Conservation (phyloP, 1,140 invertebrate genomes). For the Samia ricini region DNA sequence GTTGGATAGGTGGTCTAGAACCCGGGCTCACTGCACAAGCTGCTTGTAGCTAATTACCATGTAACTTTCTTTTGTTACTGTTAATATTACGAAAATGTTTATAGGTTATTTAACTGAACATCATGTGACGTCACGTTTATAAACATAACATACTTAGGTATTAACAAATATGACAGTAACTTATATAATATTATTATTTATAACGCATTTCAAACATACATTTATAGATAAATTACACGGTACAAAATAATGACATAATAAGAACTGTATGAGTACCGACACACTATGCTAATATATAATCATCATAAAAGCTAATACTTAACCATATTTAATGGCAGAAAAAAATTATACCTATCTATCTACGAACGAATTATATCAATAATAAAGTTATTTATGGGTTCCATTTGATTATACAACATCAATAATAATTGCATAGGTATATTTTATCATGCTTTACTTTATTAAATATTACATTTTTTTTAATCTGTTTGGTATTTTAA, state of each 20-base stretch:
- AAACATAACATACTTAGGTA: too few species aligned
- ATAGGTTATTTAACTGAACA: too few species aligned
- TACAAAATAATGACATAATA: slow-evolving; percentile 3
- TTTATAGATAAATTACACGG: background rate
- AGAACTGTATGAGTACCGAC: background rate
- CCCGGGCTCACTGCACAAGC: too few species aligned
- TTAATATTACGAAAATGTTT: too few species aligned
- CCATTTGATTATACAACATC: slow-evolving; percentile 39
- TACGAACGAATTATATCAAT: slow-evolving; percentile 55
- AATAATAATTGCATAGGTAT: slow-evolving; percentile 40
- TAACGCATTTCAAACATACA: too few species aligned
- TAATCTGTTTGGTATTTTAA: slow-evolving; percentile 17
- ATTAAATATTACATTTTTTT: slow-evolving; percentile 9
- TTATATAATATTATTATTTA: too few species aligned
- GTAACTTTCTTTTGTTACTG: too few species aligned
- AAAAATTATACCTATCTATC: slow-evolving; percentile 40
- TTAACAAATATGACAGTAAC: too few species aligned
- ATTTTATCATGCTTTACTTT: slow-evolving; percentile 40
- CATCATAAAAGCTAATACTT: slow-evolving; percentile 11
- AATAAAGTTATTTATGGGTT: slow-evolving; percentile 50
- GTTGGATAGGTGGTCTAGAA: too few species aligned
- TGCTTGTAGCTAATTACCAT: too few species aligned
- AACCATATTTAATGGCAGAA: slow-evolving; percentile 35
- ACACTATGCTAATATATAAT: slow-evolving; percentile 22
- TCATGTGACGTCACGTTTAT: too few species aligned